These are phyloP conservation scores for Apantesis nais DNA, from an alignment of 2,888 invertebrate species.

Conservation along the genomic window DNA sequence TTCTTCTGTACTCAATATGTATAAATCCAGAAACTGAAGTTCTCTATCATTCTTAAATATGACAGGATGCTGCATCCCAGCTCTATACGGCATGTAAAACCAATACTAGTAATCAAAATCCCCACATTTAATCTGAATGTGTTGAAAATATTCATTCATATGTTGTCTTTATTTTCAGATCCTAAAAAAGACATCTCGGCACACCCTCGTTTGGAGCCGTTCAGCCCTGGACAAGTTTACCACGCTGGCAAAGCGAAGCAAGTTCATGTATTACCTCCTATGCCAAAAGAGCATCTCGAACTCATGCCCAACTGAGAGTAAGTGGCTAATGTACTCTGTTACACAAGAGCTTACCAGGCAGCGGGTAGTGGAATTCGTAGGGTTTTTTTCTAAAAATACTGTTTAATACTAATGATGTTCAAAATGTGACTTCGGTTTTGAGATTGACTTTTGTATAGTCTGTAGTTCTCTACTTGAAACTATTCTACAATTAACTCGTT, in stretches of 20 bases:
- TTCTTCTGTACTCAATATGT: no score
- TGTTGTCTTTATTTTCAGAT: slow-evolving; percentile 50
- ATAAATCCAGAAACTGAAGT: no score
- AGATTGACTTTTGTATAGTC: no score
- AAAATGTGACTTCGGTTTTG: no score
- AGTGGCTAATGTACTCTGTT: slow-evolving; percentile 14
- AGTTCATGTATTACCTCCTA: slow-evolving; percentile 92
- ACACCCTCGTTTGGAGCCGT: slow-evolving; percentile 94
- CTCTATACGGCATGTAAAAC: not conserved
- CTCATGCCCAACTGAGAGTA: slow-evolving; percentile 47
- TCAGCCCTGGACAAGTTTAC: slow-evolving; percentile 96
- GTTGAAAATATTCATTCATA: no score
- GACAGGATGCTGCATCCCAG: no score
- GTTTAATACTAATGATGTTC: no score
- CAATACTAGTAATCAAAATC: no score
- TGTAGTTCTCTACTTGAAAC: no score
- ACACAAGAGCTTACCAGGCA: slow-evolving; percentile 9
- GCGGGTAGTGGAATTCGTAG: slow-evolving; percentile 11
- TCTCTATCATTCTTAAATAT: no score
- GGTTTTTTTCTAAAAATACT: not conserved
- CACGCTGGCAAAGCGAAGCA: slow-evolving; percentile 96
- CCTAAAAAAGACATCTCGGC: slow-evolving; percentile 80
- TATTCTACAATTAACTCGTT: no score
- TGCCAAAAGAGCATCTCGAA: slow-evolving; percentile 71
- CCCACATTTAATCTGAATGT: no score